phyloP scores from a whole-genome alignment of 2,888 invertebrate genomes.

The Tipula vernalis region DNA sequence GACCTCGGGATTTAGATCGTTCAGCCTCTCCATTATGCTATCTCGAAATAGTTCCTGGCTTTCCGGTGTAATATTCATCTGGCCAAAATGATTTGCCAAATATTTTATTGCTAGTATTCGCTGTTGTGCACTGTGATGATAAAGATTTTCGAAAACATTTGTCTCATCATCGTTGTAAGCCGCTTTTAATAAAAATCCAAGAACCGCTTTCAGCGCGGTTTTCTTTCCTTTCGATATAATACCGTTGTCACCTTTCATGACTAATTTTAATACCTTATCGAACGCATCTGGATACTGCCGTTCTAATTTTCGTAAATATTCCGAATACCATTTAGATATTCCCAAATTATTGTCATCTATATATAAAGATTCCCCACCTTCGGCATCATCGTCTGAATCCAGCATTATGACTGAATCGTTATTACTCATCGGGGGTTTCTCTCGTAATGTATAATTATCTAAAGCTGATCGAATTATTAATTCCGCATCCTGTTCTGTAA shows the following conservation, averaged over 20 bases:
- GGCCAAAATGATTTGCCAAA: conserved; percentile 42
- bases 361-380: conserved; percentile 30
- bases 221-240: conserved; percentile 28
- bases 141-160: conserved; percentile 54
- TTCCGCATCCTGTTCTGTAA: conserved; percentile 43
- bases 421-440: conserved; percentile 14
- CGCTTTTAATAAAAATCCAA: conserved; percentile 42
- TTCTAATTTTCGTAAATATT: conserved; percentile 49
- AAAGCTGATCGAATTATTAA: conserved; percentile 45
- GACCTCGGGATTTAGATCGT: conserved; percentile 52
- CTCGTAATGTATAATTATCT: conserved; percentile 26
- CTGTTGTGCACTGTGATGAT: conserved; percentile 53
- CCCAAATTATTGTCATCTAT: conserved; percentile 20
- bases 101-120: conserved; percentile 54
- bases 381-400: conserved; percentile 29
- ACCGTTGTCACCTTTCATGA: conserved; percentile 36
- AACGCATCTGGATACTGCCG: conserved; percentile 57
- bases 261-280: conserved; percentile 50
- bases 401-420: conserved; percentile 16
- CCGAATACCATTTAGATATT: conserved; percentile 41
- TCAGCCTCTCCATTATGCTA: conserved; percentile 49
- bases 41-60: conserved; percentile 46
- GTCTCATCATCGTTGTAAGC: conserved; percentile 40
- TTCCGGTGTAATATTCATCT: conserved; percentile 38
- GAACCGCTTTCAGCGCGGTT: conserved; percentile 32